Evolutionary conservation across 2,797 vertebrate species (phyloP).

Genomic region (Telmatherina bonti): DNA sequence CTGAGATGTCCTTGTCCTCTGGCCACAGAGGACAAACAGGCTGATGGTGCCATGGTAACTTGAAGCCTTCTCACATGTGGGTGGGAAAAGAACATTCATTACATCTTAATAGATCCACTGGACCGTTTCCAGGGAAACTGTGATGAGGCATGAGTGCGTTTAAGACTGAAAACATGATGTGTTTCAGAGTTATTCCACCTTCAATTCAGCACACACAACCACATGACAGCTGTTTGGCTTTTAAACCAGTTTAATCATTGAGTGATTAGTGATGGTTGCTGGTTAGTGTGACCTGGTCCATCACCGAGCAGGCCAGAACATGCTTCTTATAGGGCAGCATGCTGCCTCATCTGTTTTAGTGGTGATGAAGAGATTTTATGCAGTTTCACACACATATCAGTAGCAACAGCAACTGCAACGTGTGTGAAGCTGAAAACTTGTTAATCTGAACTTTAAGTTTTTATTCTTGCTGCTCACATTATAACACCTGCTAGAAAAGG

Average conservation of each 20-base stretch:
- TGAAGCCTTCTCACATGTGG: conserved; percentile 67
- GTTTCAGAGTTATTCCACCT: conserved; percentile 33
- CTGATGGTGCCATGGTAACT: conserved; percentile 75
- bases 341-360: too few species aligned
- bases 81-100: conserved; percentile 73
- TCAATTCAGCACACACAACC: not conserved
- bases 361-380: too few species aligned
- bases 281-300: too few species aligned
- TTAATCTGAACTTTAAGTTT: too few species aligned
- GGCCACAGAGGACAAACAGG: conserved; percentile 58
- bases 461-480: too few species aligned
- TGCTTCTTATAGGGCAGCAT: too few species aligned
- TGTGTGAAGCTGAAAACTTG: too few species aligned
- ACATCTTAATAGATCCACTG: conserved; percentile 69
- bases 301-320: too few species aligned
- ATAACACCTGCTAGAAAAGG: too few species aligned
- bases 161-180: conserved; percentile 49
- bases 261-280: too few species aligned
- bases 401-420: too few species aligned
- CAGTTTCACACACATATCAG: too few species aligned
- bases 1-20: conserved; percentile 38
- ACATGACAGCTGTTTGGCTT: not conserved
- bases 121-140: conserved; percentile 87
- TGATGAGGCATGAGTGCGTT: conserved; percentile 66
- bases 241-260: not conserved